phyloP scores from a whole-genome alignment of 2,888 invertebrate species.

The Amaurobius ferox region DNA sequence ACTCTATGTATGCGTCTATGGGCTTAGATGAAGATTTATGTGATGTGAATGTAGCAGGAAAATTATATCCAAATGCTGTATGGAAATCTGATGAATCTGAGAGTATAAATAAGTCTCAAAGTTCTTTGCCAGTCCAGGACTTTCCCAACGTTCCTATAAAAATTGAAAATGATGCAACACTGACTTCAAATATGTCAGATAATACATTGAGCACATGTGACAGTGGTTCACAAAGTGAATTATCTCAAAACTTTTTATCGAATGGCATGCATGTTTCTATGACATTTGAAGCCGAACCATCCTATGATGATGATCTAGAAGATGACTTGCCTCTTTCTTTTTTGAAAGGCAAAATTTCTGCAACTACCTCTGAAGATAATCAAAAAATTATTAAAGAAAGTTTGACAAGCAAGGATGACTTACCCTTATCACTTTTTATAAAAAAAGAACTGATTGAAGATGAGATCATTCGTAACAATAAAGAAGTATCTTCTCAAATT shows the following conservation, averaged over 20 bases:
- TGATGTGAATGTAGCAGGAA: not conserved
- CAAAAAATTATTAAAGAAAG: not conserved
- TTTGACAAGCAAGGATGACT: not conserved
- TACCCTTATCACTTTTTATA: not conserved
- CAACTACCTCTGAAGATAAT: not conserved
- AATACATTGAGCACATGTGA: too few relatives aligned
- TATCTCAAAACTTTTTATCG: not conserved
- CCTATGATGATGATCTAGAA: not conserved
- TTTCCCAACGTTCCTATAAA: not conserved
- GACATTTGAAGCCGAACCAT: slow-evolving; percentile 2
- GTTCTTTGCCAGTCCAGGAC: too few relatives aligned
- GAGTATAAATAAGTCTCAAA: too few relatives aligned
- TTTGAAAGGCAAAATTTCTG: not conserved
- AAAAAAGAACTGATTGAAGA: slow-evolving; percentile 6
- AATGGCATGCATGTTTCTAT: not conserved
- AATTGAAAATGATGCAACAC: not conserved
- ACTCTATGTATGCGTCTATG: not conserved
- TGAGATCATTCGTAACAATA: not conserved
- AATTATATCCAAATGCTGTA: too few relatives aligned
- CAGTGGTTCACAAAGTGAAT: not conserved
- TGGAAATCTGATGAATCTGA: too few relatives aligned
- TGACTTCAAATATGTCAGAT: not conserved
- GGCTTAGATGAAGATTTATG: slow-evolving; percentile 8
- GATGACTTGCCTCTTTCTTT: not conserved
- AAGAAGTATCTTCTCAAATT: not conserved